These are phyloP conservation scores for Diaprepes abbreviatus DNA, from an alignment of 2,888 invertebrate genomes.

Conservation along the genomic window DNA sequence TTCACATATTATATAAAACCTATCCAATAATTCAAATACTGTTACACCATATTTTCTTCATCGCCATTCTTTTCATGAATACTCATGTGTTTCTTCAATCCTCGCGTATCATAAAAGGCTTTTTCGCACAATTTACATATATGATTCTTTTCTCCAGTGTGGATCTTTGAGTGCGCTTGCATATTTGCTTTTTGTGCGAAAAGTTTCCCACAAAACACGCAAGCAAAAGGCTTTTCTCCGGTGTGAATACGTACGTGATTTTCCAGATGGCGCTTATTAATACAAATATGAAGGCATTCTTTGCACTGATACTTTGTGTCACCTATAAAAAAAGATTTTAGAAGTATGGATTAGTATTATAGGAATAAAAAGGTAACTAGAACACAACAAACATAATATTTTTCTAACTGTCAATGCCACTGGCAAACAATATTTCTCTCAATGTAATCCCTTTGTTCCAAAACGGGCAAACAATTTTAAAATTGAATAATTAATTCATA, in stretches of 20 bases:
- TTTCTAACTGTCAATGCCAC: no score
- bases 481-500: no score
- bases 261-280: slow-evolving; percentile 47
- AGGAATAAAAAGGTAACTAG: no score
- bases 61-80: slow-evolving; percentile 39
- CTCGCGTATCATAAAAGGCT: slow-evolving; percentile 44
- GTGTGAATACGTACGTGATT: slow-evolving; percentile 49
- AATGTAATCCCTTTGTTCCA: no score
- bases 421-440: no score
- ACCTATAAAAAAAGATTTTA: slow-evolving; percentile 33
- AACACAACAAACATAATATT: no score
- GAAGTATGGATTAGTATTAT: no score
- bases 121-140: slow-evolving; percentile 48
- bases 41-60: neutral
- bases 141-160: slow-evolving; percentile 47
- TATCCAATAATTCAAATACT: neutral
- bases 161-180: slow-evolving; percentile 47
- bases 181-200: slow-evolving; percentile 54
- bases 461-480: no score
- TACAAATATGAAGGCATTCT: slow-evolving; percentile 47
- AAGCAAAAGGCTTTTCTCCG: slow-evolving; percentile 59
- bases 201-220: slow-evolving; percentile 62
- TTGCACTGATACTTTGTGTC: slow-evolving; percentile 50
- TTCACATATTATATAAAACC: no score
- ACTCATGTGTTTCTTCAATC: slow-evolving; percentile 47